Conservation (phyloP, 2,888 invertebrate species). For the Erebia epiphron region DNA sequence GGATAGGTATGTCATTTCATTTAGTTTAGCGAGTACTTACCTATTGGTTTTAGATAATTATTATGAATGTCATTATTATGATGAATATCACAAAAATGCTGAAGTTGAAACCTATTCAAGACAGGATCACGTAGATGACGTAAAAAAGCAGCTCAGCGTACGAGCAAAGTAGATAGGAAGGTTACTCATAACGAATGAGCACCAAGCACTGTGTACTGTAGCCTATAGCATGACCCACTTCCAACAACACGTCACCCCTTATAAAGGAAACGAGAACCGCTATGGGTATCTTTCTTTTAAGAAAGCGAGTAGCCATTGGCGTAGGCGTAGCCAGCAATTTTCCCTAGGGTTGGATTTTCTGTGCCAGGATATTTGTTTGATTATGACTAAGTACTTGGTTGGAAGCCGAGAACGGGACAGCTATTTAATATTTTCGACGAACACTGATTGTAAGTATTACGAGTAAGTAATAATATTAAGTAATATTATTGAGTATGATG, state of each 20-base stretch:
- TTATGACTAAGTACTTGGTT: neutral
- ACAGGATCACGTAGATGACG: too few species aligned
- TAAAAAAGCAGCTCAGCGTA: neutral
- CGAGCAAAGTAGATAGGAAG: slow-evolving; percentile 12
- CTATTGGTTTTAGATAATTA: too few species aligned
- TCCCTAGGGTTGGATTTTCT: neutral
- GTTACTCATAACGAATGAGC: slow-evolving; percentile 21
- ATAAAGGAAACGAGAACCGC: slow-evolving; percentile 32
- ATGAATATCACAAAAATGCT: too few species aligned
- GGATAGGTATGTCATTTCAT: too few species aligned
- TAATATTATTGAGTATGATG: too few species aligned
- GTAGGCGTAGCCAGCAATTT: slow-evolving; percentile 18
- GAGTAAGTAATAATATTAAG: too few species aligned
- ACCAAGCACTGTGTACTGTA: slow-evolving; percentile 13
- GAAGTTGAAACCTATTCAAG: neutral
- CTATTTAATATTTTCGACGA: neutral
- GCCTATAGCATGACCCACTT: slow-evolving; percentile 28
- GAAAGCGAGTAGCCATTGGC: slow-evolving; percentile 24
- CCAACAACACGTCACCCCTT: slow-evolving; percentile 30
- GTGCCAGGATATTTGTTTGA: neutral
- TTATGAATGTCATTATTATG: too few species aligned
- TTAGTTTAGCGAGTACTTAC: too few species aligned
- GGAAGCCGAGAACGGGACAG: neutral
- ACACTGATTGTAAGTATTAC: too few species aligned
- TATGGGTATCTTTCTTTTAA: slow-evolving; percentile 31